Evolutionary conservation across 2,888 invertebrate species (phyloP), one percentile per base, ranked within the genome.

Genomic region (Antheraea yamamai): DNA sequence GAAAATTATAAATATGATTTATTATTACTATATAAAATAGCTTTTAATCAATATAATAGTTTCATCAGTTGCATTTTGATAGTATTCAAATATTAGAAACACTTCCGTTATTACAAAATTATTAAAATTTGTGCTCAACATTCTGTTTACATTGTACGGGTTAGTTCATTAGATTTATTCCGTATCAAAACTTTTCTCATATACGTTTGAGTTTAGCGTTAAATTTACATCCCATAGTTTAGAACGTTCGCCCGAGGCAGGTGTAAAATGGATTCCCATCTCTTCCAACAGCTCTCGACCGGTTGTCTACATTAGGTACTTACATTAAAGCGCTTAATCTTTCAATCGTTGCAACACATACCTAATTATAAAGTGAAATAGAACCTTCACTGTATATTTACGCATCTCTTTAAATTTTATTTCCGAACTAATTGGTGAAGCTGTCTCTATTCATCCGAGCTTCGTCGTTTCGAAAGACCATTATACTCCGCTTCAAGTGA

Each of bases 121-220:
- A 66, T 16, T 12, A 26, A 64, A 64, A 64, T 26, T 23, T 16
- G 2, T 26, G 12, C 64, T 64, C 58, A 58, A n/a, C 14, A 30
- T 66, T 85, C 20, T 81, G 77, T 74, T 76, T 78, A 75, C 72
- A 77, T 72, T 74, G 77, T 51, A 75, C 66, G 26, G 14, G 23
- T 12, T 61, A 23, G 61, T 61, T 61, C 14, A 66, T 66, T 66
- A 26, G 30, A 66, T 66, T 66, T 66, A 66, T 66, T 30, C 16
- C 30, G 16, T 30, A 66, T 66, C 16, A 66, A 66, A 66, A 66
- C 64, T 66, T 66, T 66, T 66, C 26, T 26, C 16, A 30, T 66
- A 20, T 66, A 30, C 14, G 14, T 66, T 66, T 30, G 64, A 26
- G 14, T 12, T 10, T 10, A 4, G 64, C 30, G 30, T 66, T 66